Evolutionary conservation across 2,888 invertebrate species (phyloP), one percentile per base, ranked within the genome.

Genomic region (Glaucopsyche alexis): DNA sequence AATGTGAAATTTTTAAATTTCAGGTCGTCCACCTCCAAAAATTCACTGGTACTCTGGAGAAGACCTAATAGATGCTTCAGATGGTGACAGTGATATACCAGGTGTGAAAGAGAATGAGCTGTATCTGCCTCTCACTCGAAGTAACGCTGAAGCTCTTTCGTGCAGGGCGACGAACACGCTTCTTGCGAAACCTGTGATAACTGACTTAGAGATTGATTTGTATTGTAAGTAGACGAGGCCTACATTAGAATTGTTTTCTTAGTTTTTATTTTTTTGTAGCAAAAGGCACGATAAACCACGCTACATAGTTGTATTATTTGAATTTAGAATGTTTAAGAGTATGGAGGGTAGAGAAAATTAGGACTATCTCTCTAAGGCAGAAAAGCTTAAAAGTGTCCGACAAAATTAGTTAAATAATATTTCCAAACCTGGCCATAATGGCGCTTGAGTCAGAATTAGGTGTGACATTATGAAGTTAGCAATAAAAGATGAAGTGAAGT

Each of bases 41-140:
- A 95, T 96, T 76, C 95, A 95, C 74, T 96, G 96, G 96, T 96
- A 96, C 94, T 95, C 96, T 75, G 96, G 96, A 77, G 95, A 95
- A 77, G 95, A 95, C 2, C 91, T 96, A 60, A 91, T 96, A 73
- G 96, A 96, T 81, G 94, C 94, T 50, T 95, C 94, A 80, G 96
- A 96, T 80, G 93, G 94, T 38, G 91, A 95, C 76, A 94, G 94
- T 40, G 95, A 95, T 76, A 90, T 93, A 47, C 94, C 95, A 3
- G 93, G 94, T 72, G 95, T 96, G 72, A 93, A 94, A 60, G 96
- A 96, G 85, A 94, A 96, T 80, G 94, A 96, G 79, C 93, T 95
- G 73, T 93, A 96, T 80, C 94, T 95, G 71, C 94, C 95, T 78
- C 88, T 97, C 72, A 94, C 95, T 78, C 91, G 96, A 73, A 94